phyloP scores from a whole-genome alignment of 2,797 vertebrate genomes.

The Nannoperca australis region DNA sequence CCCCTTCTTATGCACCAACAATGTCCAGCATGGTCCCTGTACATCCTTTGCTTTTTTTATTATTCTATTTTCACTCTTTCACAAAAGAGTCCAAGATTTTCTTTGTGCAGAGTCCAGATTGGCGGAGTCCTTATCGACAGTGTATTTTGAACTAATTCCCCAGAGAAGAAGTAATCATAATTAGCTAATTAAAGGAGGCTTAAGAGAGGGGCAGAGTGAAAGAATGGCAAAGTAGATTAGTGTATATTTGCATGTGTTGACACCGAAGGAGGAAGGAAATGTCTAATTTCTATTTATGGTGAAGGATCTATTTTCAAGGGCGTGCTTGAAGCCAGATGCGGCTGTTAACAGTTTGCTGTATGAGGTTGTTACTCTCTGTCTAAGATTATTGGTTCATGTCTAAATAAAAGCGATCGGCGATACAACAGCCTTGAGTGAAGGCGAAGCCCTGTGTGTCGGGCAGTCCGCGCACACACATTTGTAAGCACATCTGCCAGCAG shows the following conservation, averaged over 20 bases:
- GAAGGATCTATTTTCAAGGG: conserved; percentile 61
- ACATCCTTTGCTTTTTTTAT: conserved; percentile 24
- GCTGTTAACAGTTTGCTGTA: conserved; percentile 36
- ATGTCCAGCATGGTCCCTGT: not conserved
- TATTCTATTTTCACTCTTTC: not conserved
- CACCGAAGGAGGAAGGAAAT: conserved; percentile 59
- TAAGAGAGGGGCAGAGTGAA: conserved; percentile 57
- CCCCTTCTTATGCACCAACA: not conserved
- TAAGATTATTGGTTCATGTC: conserved; percentile 45
- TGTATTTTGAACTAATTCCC: conserved; percentile 53
- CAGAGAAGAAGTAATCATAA: conserved; percentile 63
- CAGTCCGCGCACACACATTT: conserved; percentile 13
- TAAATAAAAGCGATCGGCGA: conserved; percentile 46
- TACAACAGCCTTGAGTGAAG: conserved; percentile 39
- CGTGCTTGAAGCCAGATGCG: conserved; percentile 41
- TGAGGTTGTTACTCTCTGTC: conserved; percentile 43
- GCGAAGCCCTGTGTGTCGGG: conserved; percentile 4
- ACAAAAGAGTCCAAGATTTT: conserved; percentile 13
- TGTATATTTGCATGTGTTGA: conserved; percentile 64
- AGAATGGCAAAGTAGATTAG: conserved; percentile 65
- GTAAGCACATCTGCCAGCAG: conserved; percentile 55
- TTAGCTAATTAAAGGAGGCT: conserved; percentile 75
- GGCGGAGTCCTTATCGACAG: conserved; percentile 32
- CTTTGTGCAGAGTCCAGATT: conserved; percentile 55
- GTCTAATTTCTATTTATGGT: conserved; percentile 64